Percentiles rank a stretch among this genome's conserved stretches.
Conservation (phyloP, 2,888 invertebrate genomes). For the Apocheima hispidaria region DNA sequence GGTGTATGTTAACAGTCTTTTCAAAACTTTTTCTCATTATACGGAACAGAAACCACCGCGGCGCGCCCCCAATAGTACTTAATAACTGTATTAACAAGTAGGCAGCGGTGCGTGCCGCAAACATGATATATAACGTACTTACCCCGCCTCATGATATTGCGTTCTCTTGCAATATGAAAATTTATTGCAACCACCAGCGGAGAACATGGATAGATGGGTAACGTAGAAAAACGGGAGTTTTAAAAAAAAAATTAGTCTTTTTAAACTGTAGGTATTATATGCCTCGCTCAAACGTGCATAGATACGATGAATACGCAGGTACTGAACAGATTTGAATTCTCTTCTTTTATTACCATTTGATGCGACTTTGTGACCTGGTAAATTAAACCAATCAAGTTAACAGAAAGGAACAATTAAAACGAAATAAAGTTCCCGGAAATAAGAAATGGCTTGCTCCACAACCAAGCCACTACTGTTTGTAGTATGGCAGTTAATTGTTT, state of each 20-base stretch:
- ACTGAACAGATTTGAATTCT: too few relatives aligned
- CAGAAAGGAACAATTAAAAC: slow-evolving; percentile 14
- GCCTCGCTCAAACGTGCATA: not conserved
- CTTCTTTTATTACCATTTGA: too few relatives aligned
- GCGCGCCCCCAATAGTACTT: slow-evolving; percentile 56
- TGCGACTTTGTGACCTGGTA: not conserved
- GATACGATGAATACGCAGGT: too few relatives aligned
- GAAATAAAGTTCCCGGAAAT: slow-evolving; percentile 21
- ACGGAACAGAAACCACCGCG: slow-evolving; percentile 61
- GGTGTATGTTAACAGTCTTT: not conserved
- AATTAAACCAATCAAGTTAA: slow-evolving; percentile 13
- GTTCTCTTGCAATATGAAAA: slow-evolving; percentile 83
- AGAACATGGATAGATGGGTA: slow-evolving; percentile 63
- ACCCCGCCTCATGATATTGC: slow-evolving; percentile 79
- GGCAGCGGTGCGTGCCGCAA: slow-evolving; percentile 67
- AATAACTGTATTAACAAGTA: slow-evolving; percentile 74
- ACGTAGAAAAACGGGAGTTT: slow-evolving; percentile 42
- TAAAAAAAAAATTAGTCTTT: too few relatives aligned
- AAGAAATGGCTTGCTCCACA: slow-evolving; percentile 16
- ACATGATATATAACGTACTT: slow-evolving; percentile 82
- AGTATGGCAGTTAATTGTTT: slow-evolving; percentile 60
- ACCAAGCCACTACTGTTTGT: slow-evolving; percentile 28
- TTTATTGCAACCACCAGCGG: slow-evolving; percentile 77
- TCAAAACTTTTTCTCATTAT: slow-evolving; percentile 28
- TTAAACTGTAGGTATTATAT: too few relatives aligned